These are phyloP conservation scores for Odobenus rosmarus DNA, from an alignment of 2,113 vertebrate species.

Conservation along the genomic window DNA sequence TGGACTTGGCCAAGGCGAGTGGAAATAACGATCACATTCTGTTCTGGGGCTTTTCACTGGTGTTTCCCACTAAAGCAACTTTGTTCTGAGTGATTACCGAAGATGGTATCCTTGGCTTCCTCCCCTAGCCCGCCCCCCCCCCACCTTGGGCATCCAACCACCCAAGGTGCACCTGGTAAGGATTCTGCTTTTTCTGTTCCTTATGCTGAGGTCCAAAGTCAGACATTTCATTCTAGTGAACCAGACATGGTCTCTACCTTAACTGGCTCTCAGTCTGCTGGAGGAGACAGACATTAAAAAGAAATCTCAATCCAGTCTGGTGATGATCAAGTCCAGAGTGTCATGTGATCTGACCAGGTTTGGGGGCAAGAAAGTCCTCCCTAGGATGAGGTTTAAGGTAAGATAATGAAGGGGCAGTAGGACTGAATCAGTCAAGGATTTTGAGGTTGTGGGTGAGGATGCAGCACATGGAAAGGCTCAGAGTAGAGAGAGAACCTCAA, in stretches of 20 bases:
- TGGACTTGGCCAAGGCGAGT: constrained; percentile 43
- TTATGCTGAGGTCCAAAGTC: not conserved
- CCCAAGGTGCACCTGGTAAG: not conserved
- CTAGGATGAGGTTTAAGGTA: not conserved
- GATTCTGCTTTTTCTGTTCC: not conserved
- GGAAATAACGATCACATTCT: constrained; percentile 56
- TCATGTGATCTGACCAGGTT: not conserved
- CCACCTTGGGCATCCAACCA: not conserved
- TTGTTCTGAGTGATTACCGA: constrained; percentile 46
- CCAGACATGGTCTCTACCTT: not conserved
- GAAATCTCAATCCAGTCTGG: not conserved
- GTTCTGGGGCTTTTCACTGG: constrained; percentile 42
- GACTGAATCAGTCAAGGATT: not conserved
- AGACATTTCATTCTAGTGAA: constrained; percentile 7
- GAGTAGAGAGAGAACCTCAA: not conserved
- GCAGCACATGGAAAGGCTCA: not conserved
- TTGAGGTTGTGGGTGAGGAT: not conserved
- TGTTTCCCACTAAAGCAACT: constrained; percentile 28
- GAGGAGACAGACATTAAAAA: not conserved
- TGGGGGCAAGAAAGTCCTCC: not conserved
- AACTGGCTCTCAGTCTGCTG: not conserved
- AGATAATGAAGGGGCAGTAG: not conserved
- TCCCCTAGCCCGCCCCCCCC: not conserved
- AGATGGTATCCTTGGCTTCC: not conserved
- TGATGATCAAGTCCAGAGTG: not conserved